A percentile compares a stretch with the other conserved stretches of the same genome.
Evolutionary conservation across 2,113 vertebrate genomes (phyloP).

Genomic region (Alethe diademata): DNA sequence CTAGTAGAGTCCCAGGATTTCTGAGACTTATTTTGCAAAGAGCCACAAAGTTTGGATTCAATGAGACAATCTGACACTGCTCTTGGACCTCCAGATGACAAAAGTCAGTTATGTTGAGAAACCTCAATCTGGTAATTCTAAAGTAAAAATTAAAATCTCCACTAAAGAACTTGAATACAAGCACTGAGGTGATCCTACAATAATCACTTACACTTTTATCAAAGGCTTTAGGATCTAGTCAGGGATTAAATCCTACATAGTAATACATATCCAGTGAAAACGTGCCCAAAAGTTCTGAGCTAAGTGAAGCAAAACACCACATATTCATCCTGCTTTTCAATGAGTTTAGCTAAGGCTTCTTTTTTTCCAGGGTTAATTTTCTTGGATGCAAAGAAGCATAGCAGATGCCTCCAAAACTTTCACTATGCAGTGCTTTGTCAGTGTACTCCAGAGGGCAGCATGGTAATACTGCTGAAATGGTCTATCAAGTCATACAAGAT

Average conservation of each 20-base stretch:
- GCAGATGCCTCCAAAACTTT: background rate
- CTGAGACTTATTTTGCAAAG: background rate
- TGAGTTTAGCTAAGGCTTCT: background rate
- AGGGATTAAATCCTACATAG: background rate
- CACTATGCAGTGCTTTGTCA: background rate
- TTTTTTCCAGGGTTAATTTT: background rate
- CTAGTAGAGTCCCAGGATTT: background rate
- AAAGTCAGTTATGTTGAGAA: background rate
- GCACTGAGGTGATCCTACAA: background rate
- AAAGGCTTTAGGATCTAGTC: background rate
- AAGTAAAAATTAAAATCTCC: background rate
- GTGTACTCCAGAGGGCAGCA: constrained; percentile 75
- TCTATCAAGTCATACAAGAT: background rate
- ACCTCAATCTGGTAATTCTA: background rate
- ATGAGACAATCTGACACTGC: background rate
- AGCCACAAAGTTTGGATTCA: background rate
- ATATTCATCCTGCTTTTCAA: background rate
- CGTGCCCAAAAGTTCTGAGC: background rate
- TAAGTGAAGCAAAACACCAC: background rate
- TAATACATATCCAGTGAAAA: background rate
- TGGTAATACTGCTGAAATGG: constrained; percentile 46
- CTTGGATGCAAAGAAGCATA: background rate
- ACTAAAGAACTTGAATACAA: background rate
- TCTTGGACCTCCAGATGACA: background rate
- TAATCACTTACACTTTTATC: background rate